Evolutionary conservation across 2,888 invertebrate species (phyloP).

Genomic region (Eupithecia dodoneata): DNA sequence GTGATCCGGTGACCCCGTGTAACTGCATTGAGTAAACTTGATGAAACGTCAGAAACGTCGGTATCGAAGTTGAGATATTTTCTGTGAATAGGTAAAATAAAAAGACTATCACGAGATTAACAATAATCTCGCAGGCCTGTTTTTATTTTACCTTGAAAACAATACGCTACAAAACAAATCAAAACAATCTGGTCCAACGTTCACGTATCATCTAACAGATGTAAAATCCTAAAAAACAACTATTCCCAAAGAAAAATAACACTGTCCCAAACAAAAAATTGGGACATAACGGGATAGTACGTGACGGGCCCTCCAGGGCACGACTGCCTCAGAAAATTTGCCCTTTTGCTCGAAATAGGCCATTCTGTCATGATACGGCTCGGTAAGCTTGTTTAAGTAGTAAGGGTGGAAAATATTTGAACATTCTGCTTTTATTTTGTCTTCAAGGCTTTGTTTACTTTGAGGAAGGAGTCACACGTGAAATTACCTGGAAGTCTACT

Average conservation of each 20-base stretch:
- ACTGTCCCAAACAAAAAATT: slow-evolving; percentile 67
- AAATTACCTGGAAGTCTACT: slow-evolving; percentile 9
- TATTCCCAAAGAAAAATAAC: slow-evolving; percentile 50
- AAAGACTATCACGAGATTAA: too few relatives aligned
- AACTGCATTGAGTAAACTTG: background rate
- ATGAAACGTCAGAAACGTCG: background rate
- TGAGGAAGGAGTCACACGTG: slow-evolving; percentile 17
- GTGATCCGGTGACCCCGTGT: background rate
- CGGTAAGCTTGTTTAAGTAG: slow-evolving; percentile 47
- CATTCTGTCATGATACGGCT: slow-evolving; percentile 66
- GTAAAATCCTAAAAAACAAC: slow-evolving; percentile 32
- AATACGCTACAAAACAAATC: background rate
- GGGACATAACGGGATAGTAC: slow-evolving; percentile 67
- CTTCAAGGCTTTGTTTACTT: slow-evolving; percentile 36
- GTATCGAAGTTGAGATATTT: background rate
- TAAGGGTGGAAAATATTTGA: slow-evolving; percentile 39
- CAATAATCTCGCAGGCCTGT: background rate
- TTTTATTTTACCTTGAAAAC: background rate
- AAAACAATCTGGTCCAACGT: slow-evolving; percentile 23
- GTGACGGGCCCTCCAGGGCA: slow-evolving; percentile 65
- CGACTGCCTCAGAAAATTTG: slow-evolving; percentile 43
- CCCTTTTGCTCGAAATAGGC: slow-evolving; percentile 53
- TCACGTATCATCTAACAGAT: slow-evolving; percentile 34
- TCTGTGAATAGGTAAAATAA: background rate
- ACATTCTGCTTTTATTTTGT: slow-evolving; percentile 42